Percentiles rank a stretch among this genome's conserved stretches.
These are phyloP conservation scores for Ephialtes manifestator DNA, from an alignment of 2,888 invertebrate species.

Conservation along the genomic window DNA sequence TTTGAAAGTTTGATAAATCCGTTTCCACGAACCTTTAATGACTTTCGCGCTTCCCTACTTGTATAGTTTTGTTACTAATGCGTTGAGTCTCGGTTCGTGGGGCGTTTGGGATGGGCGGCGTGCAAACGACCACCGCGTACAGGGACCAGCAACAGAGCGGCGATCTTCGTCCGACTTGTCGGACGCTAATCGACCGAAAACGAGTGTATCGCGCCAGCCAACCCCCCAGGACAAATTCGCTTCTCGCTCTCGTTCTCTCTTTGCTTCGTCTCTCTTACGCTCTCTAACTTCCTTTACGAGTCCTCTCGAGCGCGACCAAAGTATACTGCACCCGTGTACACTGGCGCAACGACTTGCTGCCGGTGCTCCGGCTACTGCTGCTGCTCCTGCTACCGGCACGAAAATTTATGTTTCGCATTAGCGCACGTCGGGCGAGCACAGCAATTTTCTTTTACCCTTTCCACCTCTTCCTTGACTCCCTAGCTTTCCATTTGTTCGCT, in stretches of 20 bases:
- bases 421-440: slow-evolving; percentile 46
- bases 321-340: slow-evolving; percentile 24
- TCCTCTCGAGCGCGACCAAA: slow-evolving; percentile 40
- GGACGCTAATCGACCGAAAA: slow-evolving; percentile 64
- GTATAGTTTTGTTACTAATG: slow-evolving; percentile 36
- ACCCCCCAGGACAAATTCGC: slow-evolving; percentile 55
- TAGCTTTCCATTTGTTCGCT: slow-evolving; percentile 35
- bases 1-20: slow-evolving; percentile 5
- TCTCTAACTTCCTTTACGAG: slow-evolving; percentile 35
- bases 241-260: slow-evolving; percentile 26
- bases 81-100: slow-evolving; percentile 13
- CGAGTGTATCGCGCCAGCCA: slow-evolving; percentile 61
- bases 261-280: slow-evolving; percentile 5
- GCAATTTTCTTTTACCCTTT: slow-evolving; percentile 42
- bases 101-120: background rate
- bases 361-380: background rate
- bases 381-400: slow-evolving; percentile 44
- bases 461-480: background rate
- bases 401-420: slow-evolving; percentile 69
- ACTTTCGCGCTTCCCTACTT: slow-evolving; percentile 6
- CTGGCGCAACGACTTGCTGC: slow-evolving; percentile 33
- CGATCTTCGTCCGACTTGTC: slow-evolving; percentile 50
- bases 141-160: slow-evolving; percentile 18
- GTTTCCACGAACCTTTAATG: slow-evolving; percentile 15
- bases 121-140: slow-evolving; percentile 36